Evolutionary conservation across 2,888 invertebrate genomes (phyloP).

Genomic region (Graphium colonna): DNA sequence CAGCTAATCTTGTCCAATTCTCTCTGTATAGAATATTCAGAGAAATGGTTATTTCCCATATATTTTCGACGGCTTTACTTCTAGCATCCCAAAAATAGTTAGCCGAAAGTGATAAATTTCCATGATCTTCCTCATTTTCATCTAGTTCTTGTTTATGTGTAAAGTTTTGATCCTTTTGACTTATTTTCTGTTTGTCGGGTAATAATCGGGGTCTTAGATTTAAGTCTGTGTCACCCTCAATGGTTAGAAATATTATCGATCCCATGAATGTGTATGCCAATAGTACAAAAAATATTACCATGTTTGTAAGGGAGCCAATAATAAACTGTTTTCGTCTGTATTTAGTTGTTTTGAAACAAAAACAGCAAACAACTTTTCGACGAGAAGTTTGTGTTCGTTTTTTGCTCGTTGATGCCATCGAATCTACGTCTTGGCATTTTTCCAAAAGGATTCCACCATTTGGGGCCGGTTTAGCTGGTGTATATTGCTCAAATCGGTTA

Average conservation of each 20-base stretch:
- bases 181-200: slow-evolving; percentile 73
- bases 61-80: slow-evolving; percentile 87
- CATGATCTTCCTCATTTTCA: slow-evolving; percentile 58
- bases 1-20: slow-evolving; percentile 93
- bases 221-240: slow-evolving; percentile 85
- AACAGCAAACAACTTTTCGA: slow-evolving; percentile 77
- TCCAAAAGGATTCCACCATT: slow-evolving; percentile 75
- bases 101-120: slow-evolving; percentile 63
- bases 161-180: slow-evolving; percentile 69
- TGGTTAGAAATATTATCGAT: slow-evolving; percentile 91
- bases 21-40: slow-evolving; percentile 93
- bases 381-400: slow-evolving; percentile 70
- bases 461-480: slow-evolving; percentile 69
- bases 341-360: slow-evolving; percentile 78
- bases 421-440: slow-evolving; percentile 74
- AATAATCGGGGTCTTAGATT: slow-evolving; percentile 73
- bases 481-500: slow-evolving; percentile 74
- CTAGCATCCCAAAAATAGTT: slow-evolving; percentile 76
- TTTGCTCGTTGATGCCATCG: slow-evolving; percentile 72
- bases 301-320: slow-evolving; percentile 88
- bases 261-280: slow-evolving; percentile 89
- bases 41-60: slow-evolving; percentile 94
- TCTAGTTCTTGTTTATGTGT: slow-evolving; percentile 59
- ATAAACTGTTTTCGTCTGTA: slow-evolving; percentile 81
- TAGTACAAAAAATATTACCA: slow-evolving; percentile 89